Evolutionary conservation across 1,140 invertebrate genomes (phyloP), one percentile per base, ranked within the genome.

Genomic region (Macrotrachela quadricornifera): DNA sequence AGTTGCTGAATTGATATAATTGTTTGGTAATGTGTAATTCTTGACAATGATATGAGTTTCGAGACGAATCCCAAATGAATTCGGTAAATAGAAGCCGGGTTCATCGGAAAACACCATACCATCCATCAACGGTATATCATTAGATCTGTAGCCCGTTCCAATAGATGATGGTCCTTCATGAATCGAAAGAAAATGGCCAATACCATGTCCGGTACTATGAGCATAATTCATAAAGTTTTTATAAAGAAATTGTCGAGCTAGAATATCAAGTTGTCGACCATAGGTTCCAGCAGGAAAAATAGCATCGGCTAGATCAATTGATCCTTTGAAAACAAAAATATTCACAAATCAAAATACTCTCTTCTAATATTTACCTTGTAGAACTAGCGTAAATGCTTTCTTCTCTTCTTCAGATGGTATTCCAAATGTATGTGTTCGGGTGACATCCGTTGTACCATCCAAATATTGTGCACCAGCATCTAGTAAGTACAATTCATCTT

Each of bases 151-250:
- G 14, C 41, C 38, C 51, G 46, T 58, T 56, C 16, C 50, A 49
- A 42, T 54, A 30, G 11, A 58, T 17, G 30, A 59, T 42, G 58
- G 60, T 67, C 82, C 84, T 73, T 97, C 91, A 69, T 97, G 92
- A 12, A 99, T 91, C 72, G 92, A 91, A 16, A 97, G 74, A 72
- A 83, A 96, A 49, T 83, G 77, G 3, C 92, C 92, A 57, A 97
- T 82, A 12, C 92, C 91, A 68, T 97, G 92, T 0, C 91, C 87
- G 17, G 92, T 96, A 21, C 91, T 90, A 70, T 99, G 92, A 0
- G 76, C 75, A 71, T 95, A 97, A 72, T 97, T 85, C 42, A 94
- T 66, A 0, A 91, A 92, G 16, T 80, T 77, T 57, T 83, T 78
- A 91, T 91, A 97, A 0, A 97, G 71, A 11, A 75, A 71, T 57